Conservation (phyloP, 2,113 vertebrate genomes). For the Trichechus manatus region DNA sequence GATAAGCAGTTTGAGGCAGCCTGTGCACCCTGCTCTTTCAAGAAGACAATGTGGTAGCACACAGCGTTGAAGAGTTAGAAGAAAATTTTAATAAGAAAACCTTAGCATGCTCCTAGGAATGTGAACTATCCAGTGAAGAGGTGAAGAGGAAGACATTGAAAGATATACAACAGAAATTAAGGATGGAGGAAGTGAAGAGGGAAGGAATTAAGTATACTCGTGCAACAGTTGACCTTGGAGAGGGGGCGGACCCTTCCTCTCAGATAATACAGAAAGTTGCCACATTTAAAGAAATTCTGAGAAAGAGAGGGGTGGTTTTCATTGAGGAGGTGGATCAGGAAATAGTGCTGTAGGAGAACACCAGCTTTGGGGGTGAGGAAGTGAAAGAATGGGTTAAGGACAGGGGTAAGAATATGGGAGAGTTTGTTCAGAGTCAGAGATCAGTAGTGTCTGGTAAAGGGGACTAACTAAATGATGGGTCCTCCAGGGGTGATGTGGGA, state of each 20-base stretch:
- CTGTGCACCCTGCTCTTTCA: fast-evolving
- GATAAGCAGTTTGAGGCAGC: fast-evolving
- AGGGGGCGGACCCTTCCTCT: neutral
- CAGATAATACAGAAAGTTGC: neutral
- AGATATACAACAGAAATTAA: neutral
- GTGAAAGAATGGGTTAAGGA: neutral
- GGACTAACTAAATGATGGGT: no score
- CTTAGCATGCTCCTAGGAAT: neutral
- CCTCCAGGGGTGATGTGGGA: fast-evolving
- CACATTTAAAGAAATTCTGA: neutral
- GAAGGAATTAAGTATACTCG: fast-evolving
- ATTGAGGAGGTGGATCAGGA: neutral
- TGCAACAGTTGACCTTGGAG: neutral
- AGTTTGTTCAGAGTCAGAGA: neutral
- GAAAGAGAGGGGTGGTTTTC: neutral
- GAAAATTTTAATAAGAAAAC: neutral
- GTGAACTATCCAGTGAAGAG: neutral
- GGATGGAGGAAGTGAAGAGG: neutral
- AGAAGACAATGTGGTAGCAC: neutral
- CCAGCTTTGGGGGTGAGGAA: neutral
- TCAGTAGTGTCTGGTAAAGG: neutral
- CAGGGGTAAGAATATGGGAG: neutral
- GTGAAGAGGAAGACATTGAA: neutral
- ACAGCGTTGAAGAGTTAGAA: neutral
- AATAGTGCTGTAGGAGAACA: neutral